Evolutionary conservation across 2,113 vertebrate species (phyloP).

Genomic region (Pampusana beccarii): DNA sequence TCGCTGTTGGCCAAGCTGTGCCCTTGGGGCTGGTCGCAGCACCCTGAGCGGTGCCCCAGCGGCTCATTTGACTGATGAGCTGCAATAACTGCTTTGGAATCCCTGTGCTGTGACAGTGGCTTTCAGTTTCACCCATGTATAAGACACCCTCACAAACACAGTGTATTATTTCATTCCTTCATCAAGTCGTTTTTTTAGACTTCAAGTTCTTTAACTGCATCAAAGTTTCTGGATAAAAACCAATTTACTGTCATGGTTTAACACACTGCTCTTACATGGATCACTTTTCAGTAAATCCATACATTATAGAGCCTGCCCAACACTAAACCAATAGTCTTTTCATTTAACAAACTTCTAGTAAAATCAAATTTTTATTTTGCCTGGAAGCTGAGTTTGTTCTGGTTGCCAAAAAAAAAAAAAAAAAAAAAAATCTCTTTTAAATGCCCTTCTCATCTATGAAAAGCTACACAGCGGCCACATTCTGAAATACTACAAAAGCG

Average conservation of each 20-base stretch:
- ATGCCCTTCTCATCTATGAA: neutral
- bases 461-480: neutral
- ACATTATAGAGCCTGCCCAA: neutral
- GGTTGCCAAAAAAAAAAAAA: neutral
- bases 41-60: neutral
- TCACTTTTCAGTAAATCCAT: neutral
- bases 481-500: neutral
- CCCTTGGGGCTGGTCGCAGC: neutral
- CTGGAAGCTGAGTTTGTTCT: neutral
- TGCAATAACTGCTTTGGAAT: neutral
- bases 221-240: neutral
- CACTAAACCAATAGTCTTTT: neutral
- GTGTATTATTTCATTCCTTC: neutral
- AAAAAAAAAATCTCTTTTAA: neutral
- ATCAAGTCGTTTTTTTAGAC: conserved; percentile 2
- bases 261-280: neutral
- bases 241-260: neutral
- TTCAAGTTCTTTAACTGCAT: neutral
- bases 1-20: neutral
- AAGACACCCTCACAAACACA: neutral
- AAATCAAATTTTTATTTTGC: neutral
- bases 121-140: neutral
- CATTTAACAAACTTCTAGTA: neutral
- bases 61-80: neutral
- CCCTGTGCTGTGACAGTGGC: neutral